Evolutionary conservation across 2,888 invertebrate genomes (phyloP), one percentile per base, ranked within the genome.

Genomic region (Eupithecia inturbata): DNA sequence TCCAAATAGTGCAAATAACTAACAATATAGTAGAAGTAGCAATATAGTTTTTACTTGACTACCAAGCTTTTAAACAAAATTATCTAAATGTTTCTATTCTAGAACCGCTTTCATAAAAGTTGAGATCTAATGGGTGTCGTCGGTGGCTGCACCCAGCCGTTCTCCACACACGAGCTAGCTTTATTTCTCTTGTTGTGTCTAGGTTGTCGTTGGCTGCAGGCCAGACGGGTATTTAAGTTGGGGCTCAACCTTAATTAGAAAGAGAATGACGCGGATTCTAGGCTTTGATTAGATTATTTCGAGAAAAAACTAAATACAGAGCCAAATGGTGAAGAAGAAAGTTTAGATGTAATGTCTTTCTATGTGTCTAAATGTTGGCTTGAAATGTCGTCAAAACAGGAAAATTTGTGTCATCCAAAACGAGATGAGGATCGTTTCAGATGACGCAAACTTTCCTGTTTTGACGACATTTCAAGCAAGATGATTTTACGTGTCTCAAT

Each of bases 151-250:
- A 9, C 9, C 28, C 31, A 31, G 62, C 31, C 62, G 19, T 57
- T 62, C 28, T 62, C 62, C 62, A 62, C 62, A 62, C 62, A 62
- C 19, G 19, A 62, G 3, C 62, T n/a, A 36, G 72, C 81, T 85
- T 86, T 88, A 85, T 88, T 88, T 87, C 88, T 90, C 89, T 87
- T 87, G 87, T 87, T 87, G 87, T 91, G 90, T 91, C 89, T 86
- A 72, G 70, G 89, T 66, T 57, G 72, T 64, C 6, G 33, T 72
- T 76, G 76, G 72, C 72, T 53, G 26, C 22, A 16, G 39, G 72
- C 74, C 74, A 74, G 71, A 57, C 53, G 26, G 39, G 68, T 72
- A 53, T 39, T 39, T 53, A 26, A 64, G 45, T 26, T 53, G 16
- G 64, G 41, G 45, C 60, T 69, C n/a, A 70, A 70, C 60, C 68